phyloP scores from a whole-genome alignment of 2,797 vertebrate species.

The Semotilus atromaculatus region DNA sequence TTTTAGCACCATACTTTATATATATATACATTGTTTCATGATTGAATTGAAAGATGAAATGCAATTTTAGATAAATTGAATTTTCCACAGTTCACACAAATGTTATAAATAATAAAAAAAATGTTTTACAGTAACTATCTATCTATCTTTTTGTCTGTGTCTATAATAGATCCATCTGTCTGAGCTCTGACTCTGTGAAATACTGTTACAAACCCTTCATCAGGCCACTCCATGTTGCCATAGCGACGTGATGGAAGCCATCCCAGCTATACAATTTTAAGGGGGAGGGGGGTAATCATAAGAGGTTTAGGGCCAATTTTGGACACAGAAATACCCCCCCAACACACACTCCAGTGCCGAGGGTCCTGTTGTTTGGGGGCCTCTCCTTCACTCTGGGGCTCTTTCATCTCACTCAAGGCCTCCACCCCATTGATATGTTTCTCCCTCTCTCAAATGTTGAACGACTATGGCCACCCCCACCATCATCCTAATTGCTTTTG shows the following conservation, averaged over 20 bases:
- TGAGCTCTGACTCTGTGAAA: background rate
- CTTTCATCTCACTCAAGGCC: constrained; percentile 55
- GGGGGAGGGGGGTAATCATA: constrained; percentile 28
- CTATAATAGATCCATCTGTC: background rate
- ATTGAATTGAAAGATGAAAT: no score
- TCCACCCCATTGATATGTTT: constrained; percentile 48
- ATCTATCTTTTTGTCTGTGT: background rate
- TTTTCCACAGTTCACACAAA: no score
- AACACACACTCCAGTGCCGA: constrained; percentile 7
- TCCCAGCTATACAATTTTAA: constrained; percentile 26
- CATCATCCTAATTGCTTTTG: constrained; percentile 34
- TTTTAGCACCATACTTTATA: background rate
- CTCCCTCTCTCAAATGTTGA: constrained; percentile 16
- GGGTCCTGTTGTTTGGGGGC: constrained; percentile 21
- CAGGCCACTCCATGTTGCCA: constrained; percentile 50
- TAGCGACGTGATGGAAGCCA: constrained; percentile 45
- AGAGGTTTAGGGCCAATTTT: constrained; percentile 12
- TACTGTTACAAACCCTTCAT: constrained; percentile 35
- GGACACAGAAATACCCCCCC: constrained; percentile 22
- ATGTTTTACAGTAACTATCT: no score
- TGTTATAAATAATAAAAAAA: no score
- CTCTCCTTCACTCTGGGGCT: constrained; percentile 28
- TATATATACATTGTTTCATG: no score
- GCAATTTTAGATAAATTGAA: no score
- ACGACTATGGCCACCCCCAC: constrained; percentile 7